Conservation (phyloP, 2,797 vertebrate genomes). For the Amazona ochrocephala region DNA sequence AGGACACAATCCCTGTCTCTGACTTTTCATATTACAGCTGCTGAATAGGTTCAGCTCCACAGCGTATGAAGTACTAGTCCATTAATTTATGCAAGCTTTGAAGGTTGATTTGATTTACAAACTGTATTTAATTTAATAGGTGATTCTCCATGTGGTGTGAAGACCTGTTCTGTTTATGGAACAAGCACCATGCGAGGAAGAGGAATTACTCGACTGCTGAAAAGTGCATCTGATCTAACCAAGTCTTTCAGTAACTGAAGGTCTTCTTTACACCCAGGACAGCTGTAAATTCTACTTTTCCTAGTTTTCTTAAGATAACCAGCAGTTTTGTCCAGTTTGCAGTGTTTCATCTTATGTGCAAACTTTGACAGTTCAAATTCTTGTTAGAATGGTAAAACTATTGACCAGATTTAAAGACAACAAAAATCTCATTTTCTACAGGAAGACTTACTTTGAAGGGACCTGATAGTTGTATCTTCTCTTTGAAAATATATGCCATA, state of each 20-base stretch:
- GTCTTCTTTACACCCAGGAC: neutral
- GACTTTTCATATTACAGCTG: neutral
- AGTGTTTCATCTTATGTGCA: conserved; percentile 6
- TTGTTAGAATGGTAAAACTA: neutral
- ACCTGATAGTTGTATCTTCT: neutral
- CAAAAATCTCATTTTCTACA: neutral
- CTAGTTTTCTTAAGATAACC: conserved; percentile 2
- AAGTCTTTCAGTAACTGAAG: neutral
- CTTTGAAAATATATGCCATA: neutral
- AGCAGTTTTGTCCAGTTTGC: neutral
- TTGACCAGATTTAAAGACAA: neutral
- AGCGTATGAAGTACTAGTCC: neutral
- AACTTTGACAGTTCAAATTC: neutral
- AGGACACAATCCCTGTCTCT: neutral
- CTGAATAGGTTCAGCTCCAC: neutral
- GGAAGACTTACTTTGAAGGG: conserved; percentile 1
- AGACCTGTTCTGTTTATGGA: neutral
- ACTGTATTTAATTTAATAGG: conserved; percentile 55
- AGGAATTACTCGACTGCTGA: conserved; percentile 72
- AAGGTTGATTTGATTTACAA: conserved; percentile 20
- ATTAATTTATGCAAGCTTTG: neutral
- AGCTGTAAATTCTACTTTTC: conserved; percentile 26
- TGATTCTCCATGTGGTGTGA: conserved; percentile 63
- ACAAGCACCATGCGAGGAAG: conserved; percentile 62
- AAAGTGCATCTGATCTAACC: conserved; percentile 8